A percentile compares a stretch with the other conserved stretches of the same genome.
Evolutionary conservation across 2,888 invertebrate species (phyloP).

Genomic region (Chloromyia formosa): DNA sequence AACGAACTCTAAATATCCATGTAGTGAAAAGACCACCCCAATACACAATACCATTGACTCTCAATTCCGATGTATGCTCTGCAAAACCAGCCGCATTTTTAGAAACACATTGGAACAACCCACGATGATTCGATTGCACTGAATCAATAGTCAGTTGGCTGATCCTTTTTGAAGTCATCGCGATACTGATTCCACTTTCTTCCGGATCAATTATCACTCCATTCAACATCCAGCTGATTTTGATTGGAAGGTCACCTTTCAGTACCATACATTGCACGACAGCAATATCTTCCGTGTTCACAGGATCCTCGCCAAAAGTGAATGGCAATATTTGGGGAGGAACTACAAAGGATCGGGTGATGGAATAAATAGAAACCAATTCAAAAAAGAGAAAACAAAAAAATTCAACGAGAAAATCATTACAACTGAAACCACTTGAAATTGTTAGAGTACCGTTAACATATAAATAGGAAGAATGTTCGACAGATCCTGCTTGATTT

Average conservation of each 20-base stretch:
- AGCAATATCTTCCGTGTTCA: constrained; percentile 71
- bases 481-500: constrained; percentile 67
- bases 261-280: constrained; percentile 72
- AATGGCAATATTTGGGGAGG: constrained; percentile 64
- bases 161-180: constrained; percentile 58
- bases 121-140: constrained; percentile 62
- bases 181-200: constrained; percentile 61
- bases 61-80: constrained; percentile 58
- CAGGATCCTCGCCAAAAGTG: constrained; percentile 71
- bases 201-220: constrained; percentile 58
- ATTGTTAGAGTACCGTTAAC: constrained; percentile 53
- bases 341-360: constrained; percentile 14
- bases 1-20: too few relatives aligned
- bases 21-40: too few relatives aligned
- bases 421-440: constrained; percentile 12
- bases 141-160: constrained; percentile 67
- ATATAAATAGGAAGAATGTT: constrained; percentile 60
- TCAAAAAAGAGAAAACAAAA: constrained; percentile 36
- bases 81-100: constrained; percentile 66
- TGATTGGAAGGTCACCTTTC: constrained; percentile 77
- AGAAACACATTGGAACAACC: constrained; percentile 70
- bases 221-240: constrained; percentile 72
- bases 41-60: constrained; percentile 50
- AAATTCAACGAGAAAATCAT: constrained; percentile 44
- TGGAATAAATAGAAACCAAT: neutral